Evolutionary conservation across 2,113 vertebrate genomes (phyloP).

Genomic region (Nycticryphes semicollaris): DNA sequence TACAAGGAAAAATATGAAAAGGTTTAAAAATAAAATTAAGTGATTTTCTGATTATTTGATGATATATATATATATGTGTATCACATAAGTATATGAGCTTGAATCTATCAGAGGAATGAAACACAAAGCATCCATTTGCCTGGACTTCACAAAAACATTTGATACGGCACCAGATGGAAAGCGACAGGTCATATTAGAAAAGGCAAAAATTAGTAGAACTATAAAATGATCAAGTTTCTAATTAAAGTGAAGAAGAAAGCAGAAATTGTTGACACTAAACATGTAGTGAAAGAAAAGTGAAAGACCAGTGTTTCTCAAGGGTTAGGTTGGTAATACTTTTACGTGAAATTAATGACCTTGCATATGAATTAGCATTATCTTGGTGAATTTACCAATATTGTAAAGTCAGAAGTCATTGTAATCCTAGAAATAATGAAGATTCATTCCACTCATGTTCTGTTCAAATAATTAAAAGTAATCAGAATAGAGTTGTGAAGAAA

Average conservation of each 20-base stretch:
- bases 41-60: neutral
- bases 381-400: neutral
- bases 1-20: neutral
- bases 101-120: neutral
- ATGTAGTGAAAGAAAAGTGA: neutral
- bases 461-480: neutral
- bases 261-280: neutral
- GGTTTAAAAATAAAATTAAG: neutral
- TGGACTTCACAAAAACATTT: neutral
- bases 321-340: rapidly evolving
- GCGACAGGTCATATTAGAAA: neutral
- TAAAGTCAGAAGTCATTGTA: neutral
- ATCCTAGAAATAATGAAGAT: neutral
- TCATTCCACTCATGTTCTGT: neutral
- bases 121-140: neutral
- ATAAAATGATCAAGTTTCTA: neutral
- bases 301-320: neutral
- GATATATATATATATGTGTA: too few species aligned
- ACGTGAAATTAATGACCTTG: neutral
- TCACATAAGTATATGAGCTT: neutral
- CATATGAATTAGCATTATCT: neutral
- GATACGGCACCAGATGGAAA: neutral
- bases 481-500: neutral
- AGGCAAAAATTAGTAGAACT: neutral
- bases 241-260: neutral